A percentile compares a stretch with the other conserved stretches of the same genome.
Evolutionary conservation across 1,140 invertebrate genomes (phyloP).

Genomic region (Sarcophaga bullata): DNA sequence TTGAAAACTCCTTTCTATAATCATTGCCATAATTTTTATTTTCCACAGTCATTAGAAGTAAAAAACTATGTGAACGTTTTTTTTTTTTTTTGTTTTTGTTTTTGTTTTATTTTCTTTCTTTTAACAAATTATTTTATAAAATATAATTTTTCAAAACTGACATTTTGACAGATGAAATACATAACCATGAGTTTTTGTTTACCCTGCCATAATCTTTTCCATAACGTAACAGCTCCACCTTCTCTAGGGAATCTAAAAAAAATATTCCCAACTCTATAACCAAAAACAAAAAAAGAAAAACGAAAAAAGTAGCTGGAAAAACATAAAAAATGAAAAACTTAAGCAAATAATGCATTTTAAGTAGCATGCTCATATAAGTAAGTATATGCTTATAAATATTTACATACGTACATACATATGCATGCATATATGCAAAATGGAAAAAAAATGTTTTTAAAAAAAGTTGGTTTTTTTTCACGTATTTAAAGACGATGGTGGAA

Average conservation of each 20-base stretch:
- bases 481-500: not conserved
- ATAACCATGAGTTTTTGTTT: conserved; percentile 2
- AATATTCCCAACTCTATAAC: not conserved
- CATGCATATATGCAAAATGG: not conserved
- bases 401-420: too few relatives aligned
- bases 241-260: not conserved
- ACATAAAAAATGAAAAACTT: not conserved
- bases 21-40: not conserved
- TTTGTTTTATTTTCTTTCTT: not conserved
- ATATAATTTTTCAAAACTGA: conserved; percentile 24
- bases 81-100: too few relatives aligned
- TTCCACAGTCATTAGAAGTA: not conserved
- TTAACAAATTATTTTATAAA: conserved; percentile 6
- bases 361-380: conserved; percentile 8
- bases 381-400: not conserved
- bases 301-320: conserved; percentile 5
- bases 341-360: conserved; percentile 25
- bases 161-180: conserved; percentile 24
- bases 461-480: not conserved
- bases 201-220: not conserved
- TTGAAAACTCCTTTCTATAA: not conserved
- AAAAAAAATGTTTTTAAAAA: not conserved
- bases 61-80: not conserved
- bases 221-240: not conserved
- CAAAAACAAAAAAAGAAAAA: not conserved